Percentiles rank a stretch among this genome's conserved stretches.
Evolutionary conservation across 2,888 invertebrate species (phyloP).

Genomic region (Tenthredo notha): DNA sequence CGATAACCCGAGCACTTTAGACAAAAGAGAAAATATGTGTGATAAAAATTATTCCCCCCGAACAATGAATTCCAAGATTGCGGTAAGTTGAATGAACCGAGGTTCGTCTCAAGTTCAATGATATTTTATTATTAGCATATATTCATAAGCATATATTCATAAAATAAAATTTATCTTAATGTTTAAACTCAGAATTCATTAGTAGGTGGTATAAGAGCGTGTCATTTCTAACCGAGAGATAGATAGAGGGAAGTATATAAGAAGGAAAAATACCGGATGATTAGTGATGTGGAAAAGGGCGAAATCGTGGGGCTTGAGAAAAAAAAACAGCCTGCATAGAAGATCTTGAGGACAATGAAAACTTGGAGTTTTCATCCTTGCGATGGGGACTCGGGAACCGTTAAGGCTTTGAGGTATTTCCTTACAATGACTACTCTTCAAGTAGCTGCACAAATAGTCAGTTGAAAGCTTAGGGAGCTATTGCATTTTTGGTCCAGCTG

Average conservation of each 20-base stretch:
- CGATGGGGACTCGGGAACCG: not conserved
- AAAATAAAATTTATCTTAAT: not conserved
- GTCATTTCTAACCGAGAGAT: not conserved
- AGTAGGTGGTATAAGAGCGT: not conserved
- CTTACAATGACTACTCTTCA: not conserved
- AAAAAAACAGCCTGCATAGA: not conserved
- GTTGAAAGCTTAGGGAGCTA: not conserved
- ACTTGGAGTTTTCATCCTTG: not conserved
- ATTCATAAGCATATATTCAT: not conserved
- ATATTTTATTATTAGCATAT: not conserved
- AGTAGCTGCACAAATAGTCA: not conserved
- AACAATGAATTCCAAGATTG: not conserved
- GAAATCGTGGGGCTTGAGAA: not conserved
- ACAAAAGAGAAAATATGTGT: not conserved
- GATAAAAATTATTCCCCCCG: not conserved
- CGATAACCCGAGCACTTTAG: not conserved
- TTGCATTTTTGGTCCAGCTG: not conserved
- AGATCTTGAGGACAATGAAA: constrained; percentile 7
- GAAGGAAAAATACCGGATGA: not conserved
- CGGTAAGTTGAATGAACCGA: not conserved
- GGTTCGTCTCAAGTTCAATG: not conserved
- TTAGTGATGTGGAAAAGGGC: not conserved
- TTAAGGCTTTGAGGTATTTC: not conserved
- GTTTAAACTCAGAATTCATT: not conserved
- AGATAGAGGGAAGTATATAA: not conserved